These are phyloP conservation scores for Junonia oenone DNA, from an alignment of 2,888 invertebrate species.

Conservation along the genomic window DNA sequence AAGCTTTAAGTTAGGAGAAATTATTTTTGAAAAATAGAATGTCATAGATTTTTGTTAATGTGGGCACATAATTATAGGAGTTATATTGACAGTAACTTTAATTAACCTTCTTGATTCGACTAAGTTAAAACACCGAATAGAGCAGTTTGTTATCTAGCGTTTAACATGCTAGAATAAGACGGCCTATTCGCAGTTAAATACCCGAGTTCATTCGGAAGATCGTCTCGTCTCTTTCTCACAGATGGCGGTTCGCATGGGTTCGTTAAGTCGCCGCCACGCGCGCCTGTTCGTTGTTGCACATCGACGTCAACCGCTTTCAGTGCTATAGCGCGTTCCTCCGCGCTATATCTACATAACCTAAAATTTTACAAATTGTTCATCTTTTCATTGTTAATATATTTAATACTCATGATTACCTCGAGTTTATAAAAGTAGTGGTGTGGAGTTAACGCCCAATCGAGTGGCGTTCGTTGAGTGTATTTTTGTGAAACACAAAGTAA, in stretches of 20 bases:
- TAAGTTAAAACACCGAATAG: not conserved
- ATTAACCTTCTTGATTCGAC: not conserved
- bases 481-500: constrained; percentile 80
- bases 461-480: constrained; percentile 75
- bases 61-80: not conserved
- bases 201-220: constrained; percentile 39
- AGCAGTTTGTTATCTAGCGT: constrained; percentile 5
- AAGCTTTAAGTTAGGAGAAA: not conserved
- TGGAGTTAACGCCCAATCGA: constrained; percentile 62
- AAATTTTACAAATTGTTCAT: constrained; percentile 57
- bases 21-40: not conserved
- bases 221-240: constrained; percentile 50
- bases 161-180: constrained; percentile 35
- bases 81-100: not conserved
- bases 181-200: constrained; percentile 33
- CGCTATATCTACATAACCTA: constrained; percentile 75
- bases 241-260: constrained; percentile 39
- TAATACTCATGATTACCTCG: constrained; percentile 74
- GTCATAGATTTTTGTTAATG: not conserved
- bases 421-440: constrained; percentile 74
- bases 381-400: constrained; percentile 41
- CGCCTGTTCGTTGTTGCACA: constrained; percentile 69
- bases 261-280: constrained; percentile 57
- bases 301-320: constrained; percentile 76
- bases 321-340: constrained; percentile 74